Percentiles rank a stretch among this genome's conserved stretches.
These are phyloP conservation scores for Anniella stebbinsi DNA, from an alignment of 2,797 vertebrate species.

Conservation along the genomic window DNA sequence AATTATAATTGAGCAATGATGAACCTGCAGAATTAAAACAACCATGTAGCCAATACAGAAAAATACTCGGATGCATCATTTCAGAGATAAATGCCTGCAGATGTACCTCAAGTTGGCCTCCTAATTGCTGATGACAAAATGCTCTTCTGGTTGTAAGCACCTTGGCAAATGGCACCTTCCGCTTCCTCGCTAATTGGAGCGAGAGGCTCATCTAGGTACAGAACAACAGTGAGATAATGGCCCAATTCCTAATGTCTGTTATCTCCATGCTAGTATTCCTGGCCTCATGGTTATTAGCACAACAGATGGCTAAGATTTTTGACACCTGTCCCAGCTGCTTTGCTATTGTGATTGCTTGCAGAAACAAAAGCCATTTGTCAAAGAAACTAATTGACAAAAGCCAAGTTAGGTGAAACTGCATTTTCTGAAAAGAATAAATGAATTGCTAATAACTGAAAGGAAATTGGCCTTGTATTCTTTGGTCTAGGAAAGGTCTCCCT, in stretches of 20 bases:
- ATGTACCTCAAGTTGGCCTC: background rate
- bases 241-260: slow-evolving; percentile 26
- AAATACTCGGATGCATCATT: background rate
- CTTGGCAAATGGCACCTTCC: background rate
- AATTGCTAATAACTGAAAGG: background rate
- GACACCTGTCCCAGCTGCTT: slow-evolving; percentile 51
- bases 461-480: background rate
- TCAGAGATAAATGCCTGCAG: background rate
- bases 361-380: slow-evolving; percentile 45
- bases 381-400: slow-evolving; percentile 55
- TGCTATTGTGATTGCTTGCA: slow-evolving; percentile 41
- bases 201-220: slow-evolving; percentile 32
- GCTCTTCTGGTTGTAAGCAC: slow-evolving; percentile 1
- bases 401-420: slow-evolving; percentile 17
- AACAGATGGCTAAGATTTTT: slow-evolving; percentile 53
- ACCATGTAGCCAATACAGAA: background rate
- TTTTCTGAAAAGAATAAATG: slow-evolving; percentile 35
- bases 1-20: background rate
- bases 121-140: slow-evolving; percentile 17
- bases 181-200: slow-evolving; percentile 25
- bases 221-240: slow-evolving; percentile 5
- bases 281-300: slow-evolving; percentile 22
- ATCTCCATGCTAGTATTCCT: slow-evolving; percentile 12
- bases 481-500: background rate
- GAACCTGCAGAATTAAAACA: slow-evolving; percentile 9